A percentile compares a stretch with the other conserved stretches of the same genome.
phyloP scores from a whole-genome alignment of 2,888 invertebrate species.

The Schrankia costaestrigalis region DNA sequence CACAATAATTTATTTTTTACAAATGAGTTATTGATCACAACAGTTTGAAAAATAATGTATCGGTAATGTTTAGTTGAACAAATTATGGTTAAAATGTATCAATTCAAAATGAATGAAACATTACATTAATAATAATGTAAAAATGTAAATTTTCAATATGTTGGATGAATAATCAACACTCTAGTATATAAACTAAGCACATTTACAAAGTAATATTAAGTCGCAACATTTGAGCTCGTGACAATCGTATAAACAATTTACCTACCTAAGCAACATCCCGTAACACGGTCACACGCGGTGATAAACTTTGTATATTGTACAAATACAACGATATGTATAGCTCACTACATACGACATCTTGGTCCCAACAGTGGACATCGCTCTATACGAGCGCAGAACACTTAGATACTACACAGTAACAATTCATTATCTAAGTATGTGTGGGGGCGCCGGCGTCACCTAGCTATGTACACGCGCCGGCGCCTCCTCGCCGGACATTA shows the following conservation, averaged over 20 bases:
- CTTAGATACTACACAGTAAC: constrained; percentile 60
- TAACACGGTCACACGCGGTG: constrained; percentile 65
- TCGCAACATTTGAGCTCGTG: constrained; percentile 66
- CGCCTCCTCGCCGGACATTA: constrained; percentile 39
- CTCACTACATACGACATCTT: constrained; percentile 61
- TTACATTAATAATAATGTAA: constrained; percentile 40
- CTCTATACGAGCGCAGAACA: no score
- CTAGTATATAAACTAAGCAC: constrained; percentile 32
- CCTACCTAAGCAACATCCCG: constrained; percentile 67
- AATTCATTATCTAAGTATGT: constrained; percentile 52
- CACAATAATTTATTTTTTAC: constrained; percentile 82
- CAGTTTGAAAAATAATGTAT: constrained; percentile 64
- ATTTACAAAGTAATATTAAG: constrained; percentile 46
- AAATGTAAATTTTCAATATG: constrained; percentile 32
- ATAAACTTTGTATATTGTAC: constrained; percentile 66
- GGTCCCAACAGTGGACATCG: constrained; percentile 66
- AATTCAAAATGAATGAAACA: constrained; percentile 46
- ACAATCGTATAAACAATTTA: constrained; percentile 56
- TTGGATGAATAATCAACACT: constrained; percentile 28
- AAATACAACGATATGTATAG: constrained; percentile 52
- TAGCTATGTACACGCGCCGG: constrained; percentile 21
- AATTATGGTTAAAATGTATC: constrained; percentile 56
- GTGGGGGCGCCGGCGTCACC: constrained; percentile 25
- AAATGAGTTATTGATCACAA: constrained; percentile 77
- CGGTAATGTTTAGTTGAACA: constrained; percentile 59